Evolutionary conservation across 2,888 invertebrate species (phyloP), one percentile per base, ranked within the genome.

Genomic region (Gymnoscelis rufifasciata): DNA sequence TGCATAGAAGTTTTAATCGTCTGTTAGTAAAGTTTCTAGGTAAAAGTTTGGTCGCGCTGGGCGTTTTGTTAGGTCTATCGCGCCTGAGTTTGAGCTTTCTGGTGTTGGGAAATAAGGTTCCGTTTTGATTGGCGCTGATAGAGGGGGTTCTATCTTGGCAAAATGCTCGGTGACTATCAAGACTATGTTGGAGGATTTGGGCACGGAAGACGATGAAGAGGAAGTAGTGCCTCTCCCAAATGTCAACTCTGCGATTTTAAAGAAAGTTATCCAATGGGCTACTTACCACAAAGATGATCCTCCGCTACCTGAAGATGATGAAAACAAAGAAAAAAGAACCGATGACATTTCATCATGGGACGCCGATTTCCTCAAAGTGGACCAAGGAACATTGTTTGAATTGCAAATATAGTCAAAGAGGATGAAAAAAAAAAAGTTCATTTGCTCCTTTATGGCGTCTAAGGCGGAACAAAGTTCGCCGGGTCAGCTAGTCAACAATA

Each of bases 331-430:
- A 72, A 99, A 98, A 71, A 90, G 99, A n/a, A 99, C 99, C 0
- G 99, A 99, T 75, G 99, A 99, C 72, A 99, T 99, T 60, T 96
- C 96, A 14, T 97, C 97, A 0, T 99, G 99, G 99, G 99, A 99
- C 89, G 97, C 97, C 0, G 99, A 99, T 78, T 99, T 99, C 71
- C 88, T 99, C 6, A 99, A 99, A 90, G 98, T 99, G 24, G 98
- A 98, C 77, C 98, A 98, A 78, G 97, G 97, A 49, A 98, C 98
- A 1, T 87, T 99, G 8, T 98, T 98, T 76, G 98, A 98, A 86
- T 88, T 99, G 30, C n/a, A n/a, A n/a, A n/a, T n/a, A n/a, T n/a
- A n/a, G n/a, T n/a, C n/a, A n/a, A n/a, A n/a, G n/a, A n/a, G n/a
- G n/a, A n/a, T n/a, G n/a, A n/a, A n/a, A n/a, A n/a, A n/a, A n/a